Percentiles rank a stretch among this genome's conserved stretches.
Evolutionary conservation across 2,113 vertebrate species (phyloP).

Genomic region (Agelaius phoeniceus): DNA sequence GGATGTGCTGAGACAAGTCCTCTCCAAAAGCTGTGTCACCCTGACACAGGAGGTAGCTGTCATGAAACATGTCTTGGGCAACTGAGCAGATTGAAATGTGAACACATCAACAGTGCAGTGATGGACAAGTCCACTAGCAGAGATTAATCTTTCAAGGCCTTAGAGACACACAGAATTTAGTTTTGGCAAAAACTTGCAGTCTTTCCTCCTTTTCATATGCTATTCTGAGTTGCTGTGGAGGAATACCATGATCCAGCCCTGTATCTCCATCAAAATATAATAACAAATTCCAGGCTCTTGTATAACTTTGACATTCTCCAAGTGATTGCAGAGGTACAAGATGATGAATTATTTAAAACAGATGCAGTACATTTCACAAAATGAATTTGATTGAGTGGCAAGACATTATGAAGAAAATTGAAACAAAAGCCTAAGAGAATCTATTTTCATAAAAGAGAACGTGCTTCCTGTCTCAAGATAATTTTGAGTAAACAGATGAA

Average conservation of each 20-base stretch:
- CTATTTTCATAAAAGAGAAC: not conserved
- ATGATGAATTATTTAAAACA: conserved; percentile 50
- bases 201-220: not conserved
- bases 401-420: conserved; percentile 21
- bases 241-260: not conserved
- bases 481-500: not conserved
- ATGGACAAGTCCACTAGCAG: not conserved
- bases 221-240: not conserved
- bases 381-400: conserved; percentile 17
- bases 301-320: not conserved
- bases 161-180: not conserved
- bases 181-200: not conserved
- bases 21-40: not conserved
- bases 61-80: not conserved
- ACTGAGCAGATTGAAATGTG: not conserved
- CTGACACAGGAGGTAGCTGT: not conserved
- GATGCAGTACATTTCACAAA: conserved; percentile 12
- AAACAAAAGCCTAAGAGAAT: conserved; percentile 29
- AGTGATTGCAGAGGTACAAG: not conserved
- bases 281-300: conserved; percentile 8
- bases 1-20: not conserved
- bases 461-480: not conserved
- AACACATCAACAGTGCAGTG: not conserved
- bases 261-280: not conserved
- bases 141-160: not conserved